phyloP scores from a whole-genome alignment of 1,140 invertebrate genomes.

The Aporrectodea caliginosa region DNA sequence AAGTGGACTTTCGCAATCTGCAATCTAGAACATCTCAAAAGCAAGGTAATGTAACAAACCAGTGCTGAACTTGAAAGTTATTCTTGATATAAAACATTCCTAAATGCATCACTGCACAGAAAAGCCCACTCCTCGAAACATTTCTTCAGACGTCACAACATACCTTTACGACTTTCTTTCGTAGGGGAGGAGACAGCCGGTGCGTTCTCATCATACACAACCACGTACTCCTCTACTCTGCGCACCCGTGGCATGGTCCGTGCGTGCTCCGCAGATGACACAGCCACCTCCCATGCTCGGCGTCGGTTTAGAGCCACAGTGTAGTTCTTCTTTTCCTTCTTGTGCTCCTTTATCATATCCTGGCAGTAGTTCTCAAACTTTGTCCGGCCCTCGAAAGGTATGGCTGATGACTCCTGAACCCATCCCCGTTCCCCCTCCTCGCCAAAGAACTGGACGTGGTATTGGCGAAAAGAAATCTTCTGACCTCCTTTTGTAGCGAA shows the following conservation, averaged over 20 bases:
- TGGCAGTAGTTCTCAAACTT: conserved; percentile 61
- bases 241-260: conserved; percentile 35
- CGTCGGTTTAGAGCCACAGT: conserved; percentile 30
- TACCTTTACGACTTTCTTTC: neutral
- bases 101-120: too few relatives aligned
- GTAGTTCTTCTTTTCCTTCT: conserved; percentile 26
- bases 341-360: conserved; percentile 30
- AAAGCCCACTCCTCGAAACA: too few relatives aligned
- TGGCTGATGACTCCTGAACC: conserved; percentile 65
- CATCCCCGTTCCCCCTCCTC: conserved; percentile 75
- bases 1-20: too few relatives aligned
- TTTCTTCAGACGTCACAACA: too few relatives aligned
- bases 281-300: conserved; percentile 62
- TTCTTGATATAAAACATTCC: too few relatives aligned
- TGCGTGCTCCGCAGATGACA: conserved; percentile 55
- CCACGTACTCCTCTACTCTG: neutral
- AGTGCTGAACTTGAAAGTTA: too few relatives aligned
- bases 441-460: conserved; percentile 82
- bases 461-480: conserved; percentile 31
- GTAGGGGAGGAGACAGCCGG: too few relatives aligned
- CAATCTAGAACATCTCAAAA: too few relatives aligned
- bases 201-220: neutral
- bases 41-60: too few relatives aligned
- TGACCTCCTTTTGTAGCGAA: too few relatives aligned
- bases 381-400: conserved; percentile 65